These are phyloP conservation scores for Bergia sp. DNA, from an alignment of 92 coral and sea anemone species.

Conservation along the genomic window DNA sequence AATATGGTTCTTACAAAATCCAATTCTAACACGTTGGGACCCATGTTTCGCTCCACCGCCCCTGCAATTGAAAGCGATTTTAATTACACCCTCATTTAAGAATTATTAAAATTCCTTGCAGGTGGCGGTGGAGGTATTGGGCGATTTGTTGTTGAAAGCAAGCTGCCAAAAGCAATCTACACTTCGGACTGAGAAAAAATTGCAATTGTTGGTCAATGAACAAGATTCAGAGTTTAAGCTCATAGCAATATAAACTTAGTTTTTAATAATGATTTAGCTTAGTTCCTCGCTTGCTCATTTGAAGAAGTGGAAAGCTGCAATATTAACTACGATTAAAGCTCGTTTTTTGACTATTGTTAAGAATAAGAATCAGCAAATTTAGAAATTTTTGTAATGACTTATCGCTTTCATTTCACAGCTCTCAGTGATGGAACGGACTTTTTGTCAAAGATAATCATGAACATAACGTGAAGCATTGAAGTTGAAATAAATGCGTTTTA, in stretches of 20 bases:
- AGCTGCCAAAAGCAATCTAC: background rate
- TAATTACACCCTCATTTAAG: background rate
- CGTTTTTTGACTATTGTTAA: background rate
- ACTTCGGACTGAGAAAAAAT: conserved; percentile 4
- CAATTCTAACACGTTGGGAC: too few species aligned
- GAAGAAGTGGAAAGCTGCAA: too few species aligned
- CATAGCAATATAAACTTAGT: background rate
- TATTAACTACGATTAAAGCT: background rate
- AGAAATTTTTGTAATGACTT: background rate
- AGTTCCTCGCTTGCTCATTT: too few species aligned
- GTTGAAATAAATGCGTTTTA: background rate
- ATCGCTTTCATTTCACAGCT: background rate
- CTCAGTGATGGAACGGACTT: background rate
- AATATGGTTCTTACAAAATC: too few species aligned
- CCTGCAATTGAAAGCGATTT: too few species aligned
- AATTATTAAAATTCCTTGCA: background rate
- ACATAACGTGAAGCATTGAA: background rate
- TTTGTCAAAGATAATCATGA: background rate
- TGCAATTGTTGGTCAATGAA: too few species aligned
- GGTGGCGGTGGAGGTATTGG: conserved; percentile 25
- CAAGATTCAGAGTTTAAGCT: background rate
- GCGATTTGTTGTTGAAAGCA: background rate
- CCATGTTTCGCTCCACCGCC: too few species aligned
- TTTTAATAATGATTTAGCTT: background rate
- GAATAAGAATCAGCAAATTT: background rate